phyloP scores from a whole-genome alignment of 1,140 invertebrate species.

The Drosophila baimaii region DNA sequence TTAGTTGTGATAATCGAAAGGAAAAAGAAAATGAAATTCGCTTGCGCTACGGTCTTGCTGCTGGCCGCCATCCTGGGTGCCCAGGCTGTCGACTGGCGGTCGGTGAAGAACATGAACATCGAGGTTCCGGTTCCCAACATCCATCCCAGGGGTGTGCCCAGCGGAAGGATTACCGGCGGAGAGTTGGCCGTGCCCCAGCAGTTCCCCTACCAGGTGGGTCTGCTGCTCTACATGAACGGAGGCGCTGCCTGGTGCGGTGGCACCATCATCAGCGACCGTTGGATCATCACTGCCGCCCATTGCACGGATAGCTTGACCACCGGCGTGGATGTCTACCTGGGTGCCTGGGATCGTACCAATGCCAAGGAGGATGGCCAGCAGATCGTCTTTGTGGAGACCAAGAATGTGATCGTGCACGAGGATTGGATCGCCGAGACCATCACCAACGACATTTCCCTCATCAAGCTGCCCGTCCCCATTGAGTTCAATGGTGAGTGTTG shows the following conservation, averaged over 20 bases:
- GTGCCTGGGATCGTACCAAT: constrained; percentile 64
- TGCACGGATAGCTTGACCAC: constrained; percentile 85
- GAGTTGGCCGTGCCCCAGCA: constrained; percentile 78
- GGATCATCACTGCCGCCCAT: constrained; percentile 88
- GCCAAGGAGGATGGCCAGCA: constrained; percentile 57
- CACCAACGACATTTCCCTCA: constrained; percentile 71
- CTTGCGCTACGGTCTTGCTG: constrained; percentile 31
- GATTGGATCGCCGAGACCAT: constrained; percentile 20
- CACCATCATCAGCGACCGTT: constrained; percentile 85
- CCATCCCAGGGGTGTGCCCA: constrained; percentile 6
- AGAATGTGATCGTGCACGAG: constrained; percentile 61
- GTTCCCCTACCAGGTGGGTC: constrained; percentile 85
- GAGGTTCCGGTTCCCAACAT: constrained; percentile 21
- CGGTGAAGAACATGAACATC: constrained; percentile 48
- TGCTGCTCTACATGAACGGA: constrained; percentile 77
- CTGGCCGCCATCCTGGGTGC: constrained; percentile 32
- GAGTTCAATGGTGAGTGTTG: constrained; percentile 35
- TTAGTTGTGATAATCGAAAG: constrained; percentile 24
- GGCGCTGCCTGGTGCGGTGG: constrained; percentile 86
- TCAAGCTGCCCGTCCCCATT: constrained; percentile 64
- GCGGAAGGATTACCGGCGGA: constrained; percentile 73
- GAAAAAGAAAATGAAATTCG: constrained; percentile 47
- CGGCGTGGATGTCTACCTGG: constrained; percentile 73
- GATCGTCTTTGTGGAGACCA: constrained; percentile 61
- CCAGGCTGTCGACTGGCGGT: constrained; percentile 46